These are phyloP conservation scores for Apostichopus japonicus DNA, from an alignment of 35 echinoderm and acorn worm species.

Conservation along the genomic window DNA sequence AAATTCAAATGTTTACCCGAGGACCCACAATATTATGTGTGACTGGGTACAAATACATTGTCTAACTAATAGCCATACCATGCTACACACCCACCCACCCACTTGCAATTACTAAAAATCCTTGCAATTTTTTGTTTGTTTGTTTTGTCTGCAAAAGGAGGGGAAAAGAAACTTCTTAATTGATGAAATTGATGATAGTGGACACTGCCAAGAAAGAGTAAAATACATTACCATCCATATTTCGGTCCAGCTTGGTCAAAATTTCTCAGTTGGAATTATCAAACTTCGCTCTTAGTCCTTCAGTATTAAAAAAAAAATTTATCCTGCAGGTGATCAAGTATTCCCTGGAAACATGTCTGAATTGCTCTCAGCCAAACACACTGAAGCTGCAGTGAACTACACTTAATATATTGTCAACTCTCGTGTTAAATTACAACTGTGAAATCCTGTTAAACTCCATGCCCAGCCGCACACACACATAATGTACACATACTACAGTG, in stretches of 20 bases:
- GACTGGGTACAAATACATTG: too few relatives aligned
- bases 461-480: too few relatives aligned
- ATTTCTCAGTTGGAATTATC: neutral
- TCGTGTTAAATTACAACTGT: conserved; percentile 49
- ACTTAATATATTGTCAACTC: neutral
- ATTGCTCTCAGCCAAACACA: neutral
- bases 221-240: conserved; percentile 26
- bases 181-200: too few relatives aligned
- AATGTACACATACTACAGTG: conserved; percentile 41
- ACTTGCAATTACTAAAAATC: conserved; percentile 1
- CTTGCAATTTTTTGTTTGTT: neutral
- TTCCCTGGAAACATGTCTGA: conserved; percentile 21
- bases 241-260: neutral
- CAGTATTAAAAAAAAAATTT: neutral
- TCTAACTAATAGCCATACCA: too few relatives aligned
- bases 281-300: neutral
- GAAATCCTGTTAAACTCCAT: conserved; percentile 27
- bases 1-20: too few relatives aligned
- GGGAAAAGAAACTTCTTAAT: neutral
- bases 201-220: neutral
- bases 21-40: too few relatives aligned
- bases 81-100: neutral
- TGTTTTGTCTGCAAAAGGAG: too few relatives aligned
- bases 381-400: neutral
- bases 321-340: neutral